Evolutionary conservation across 2,797 vertebrate genomes (phyloP), one percentile per base, ranked within the genome.

Genomic region (Echeneis naucrates): DNA sequence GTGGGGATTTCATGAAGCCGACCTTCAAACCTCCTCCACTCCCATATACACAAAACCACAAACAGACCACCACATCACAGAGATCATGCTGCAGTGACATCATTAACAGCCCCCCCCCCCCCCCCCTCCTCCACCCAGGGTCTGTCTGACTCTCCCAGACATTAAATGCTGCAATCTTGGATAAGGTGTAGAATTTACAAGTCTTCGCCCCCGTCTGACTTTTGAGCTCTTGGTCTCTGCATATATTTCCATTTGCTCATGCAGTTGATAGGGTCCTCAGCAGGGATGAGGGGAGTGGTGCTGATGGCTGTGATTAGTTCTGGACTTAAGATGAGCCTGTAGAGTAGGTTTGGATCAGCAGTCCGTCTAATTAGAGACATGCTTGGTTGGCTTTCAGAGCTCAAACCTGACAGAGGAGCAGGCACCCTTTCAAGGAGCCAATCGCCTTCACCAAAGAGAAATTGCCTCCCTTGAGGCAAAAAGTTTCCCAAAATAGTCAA

Each of bases 221-320:
- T 64, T 68, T 51, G 30, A 80, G 61, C 64, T 60, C n/a, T 45
- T n/a, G 65, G 75, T 75, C 75, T 83, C 74, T 88, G 75, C 74
- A 62, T 76, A 68, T 71, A 86, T 87, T 90, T 87, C 82, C 84
- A 84, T 88, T 87, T 59, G 60, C 83, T 87, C 85, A 83, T 87
- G 62, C 58, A 65, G 69, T 38, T 61, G 78, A 86, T 75, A 51
- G 11, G 7, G 51, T 16, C 68, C 82, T 81, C 66, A 54, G 69
- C 24, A 23, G 75, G 54, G 75, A 80, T 58, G 85, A 80, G 72
- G 55, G 60, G 75, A 75, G 78, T 27, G 44, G 72, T 72, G 84
- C 81, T 84, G 81, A 90, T 92, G 89, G 82, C 83, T 88, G 77
- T 82, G 85, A 92, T 93, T 92, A 92, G 87, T 80, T 83, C 85